Evolutionary conservation across 2,797 vertebrate genomes (phyloP).

Genomic region (Chaunax sp.): DNA sequence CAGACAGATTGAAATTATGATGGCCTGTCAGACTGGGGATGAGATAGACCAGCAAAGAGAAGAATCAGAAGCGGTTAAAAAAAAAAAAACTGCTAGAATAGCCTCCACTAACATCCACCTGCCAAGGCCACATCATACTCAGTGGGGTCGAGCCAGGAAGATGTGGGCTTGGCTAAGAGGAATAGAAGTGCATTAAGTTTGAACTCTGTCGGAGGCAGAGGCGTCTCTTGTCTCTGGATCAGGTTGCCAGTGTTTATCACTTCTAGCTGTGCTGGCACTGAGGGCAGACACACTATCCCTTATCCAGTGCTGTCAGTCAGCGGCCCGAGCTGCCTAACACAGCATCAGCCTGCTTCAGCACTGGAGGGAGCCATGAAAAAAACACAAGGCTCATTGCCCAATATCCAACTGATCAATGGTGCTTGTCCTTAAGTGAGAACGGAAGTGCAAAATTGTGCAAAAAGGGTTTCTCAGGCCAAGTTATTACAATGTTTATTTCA

Average conservation of each 20-base stretch:
- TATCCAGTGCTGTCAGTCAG: conserved; percentile 93
- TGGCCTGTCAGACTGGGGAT: conserved; percentile 51
- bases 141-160: conserved; percentile 46
- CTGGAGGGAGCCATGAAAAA: conserved; percentile 75
- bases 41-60: conserved; percentile 39
- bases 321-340: conserved; percentile 81
- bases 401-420: conserved; percentile 78
- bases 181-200: conserved; percentile 89
- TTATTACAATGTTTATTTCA: conserved; percentile 54
- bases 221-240: conserved; percentile 91
- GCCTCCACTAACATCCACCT: conserved; percentile 58
- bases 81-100: conserved; percentile 23
- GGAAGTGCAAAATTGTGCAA: conserved; percentile 74
- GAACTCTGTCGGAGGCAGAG: conserved; percentile 90
- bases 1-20: conserved; percentile 79
- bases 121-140: conserved; percentile 40
- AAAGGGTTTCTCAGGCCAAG: conserved; percentile 70
- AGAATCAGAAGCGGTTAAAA: conserved; percentile 23
- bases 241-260: conserved; percentile 96
- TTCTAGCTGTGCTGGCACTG: conserved; percentile 90
- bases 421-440: conserved; percentile 81
- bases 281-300: conserved; percentile 92
- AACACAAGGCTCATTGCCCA: conserved; percentile 66
- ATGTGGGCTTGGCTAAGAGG: conserved; percentile 69
- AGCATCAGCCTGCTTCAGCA: conserved; percentile 70